A percentile compares a stretch with the other conserved stretches of the same genome.
Conservation (phyloP, 2,797 vertebrate species). For the Gastrophryne carolinensis region DNA sequence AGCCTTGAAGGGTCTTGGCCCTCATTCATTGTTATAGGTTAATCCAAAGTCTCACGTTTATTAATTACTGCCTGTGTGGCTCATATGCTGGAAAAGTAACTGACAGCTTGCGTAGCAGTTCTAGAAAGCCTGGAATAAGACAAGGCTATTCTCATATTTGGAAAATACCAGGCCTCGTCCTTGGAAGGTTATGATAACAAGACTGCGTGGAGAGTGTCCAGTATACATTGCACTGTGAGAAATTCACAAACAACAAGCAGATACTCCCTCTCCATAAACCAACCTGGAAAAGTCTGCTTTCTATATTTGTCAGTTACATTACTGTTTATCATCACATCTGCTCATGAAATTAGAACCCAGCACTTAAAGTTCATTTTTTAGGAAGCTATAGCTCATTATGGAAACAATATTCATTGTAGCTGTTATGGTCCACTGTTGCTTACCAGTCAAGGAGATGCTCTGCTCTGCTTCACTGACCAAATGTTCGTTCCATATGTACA, state of each 20-base stretch:
- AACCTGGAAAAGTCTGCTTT: slow-evolving; percentile 10
- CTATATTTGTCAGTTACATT: slow-evolving; percentile 26
- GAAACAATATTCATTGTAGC: not conserved
- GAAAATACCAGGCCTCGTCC: slow-evolving; percentile 27
- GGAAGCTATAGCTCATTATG: slow-evolving; percentile 1
- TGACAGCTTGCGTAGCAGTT: not conserved
- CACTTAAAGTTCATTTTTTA: slow-evolving; percentile 11
- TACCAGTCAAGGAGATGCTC: not conserved
- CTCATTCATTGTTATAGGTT: not conserved
- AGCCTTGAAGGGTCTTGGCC: not conserved
- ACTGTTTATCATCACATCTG: slow-evolving; percentile 34
- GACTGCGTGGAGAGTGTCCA: slow-evolving; percentile 6
- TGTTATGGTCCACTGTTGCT: slow-evolving; percentile 17
- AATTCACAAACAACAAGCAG: not conserved
- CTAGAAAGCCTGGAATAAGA: not conserved
- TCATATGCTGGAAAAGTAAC: not conserved
- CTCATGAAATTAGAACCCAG: not conserved
- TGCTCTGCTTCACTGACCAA: not conserved
- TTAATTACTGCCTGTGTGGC: slow-evolving; percentile 1
- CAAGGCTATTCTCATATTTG: slow-evolving; percentile 19
- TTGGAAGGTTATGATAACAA: slow-evolving; percentile 29
- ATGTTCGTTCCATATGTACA: not conserved
- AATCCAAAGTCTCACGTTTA: not conserved
- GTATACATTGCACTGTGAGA: not conserved
- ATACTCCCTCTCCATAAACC: not conserved